Evolutionary conservation across 64 coral and sea anemone species (phyloP), one percentile per base, ranked within the genome.

Genomic region (Porites australiensis): DNA sequence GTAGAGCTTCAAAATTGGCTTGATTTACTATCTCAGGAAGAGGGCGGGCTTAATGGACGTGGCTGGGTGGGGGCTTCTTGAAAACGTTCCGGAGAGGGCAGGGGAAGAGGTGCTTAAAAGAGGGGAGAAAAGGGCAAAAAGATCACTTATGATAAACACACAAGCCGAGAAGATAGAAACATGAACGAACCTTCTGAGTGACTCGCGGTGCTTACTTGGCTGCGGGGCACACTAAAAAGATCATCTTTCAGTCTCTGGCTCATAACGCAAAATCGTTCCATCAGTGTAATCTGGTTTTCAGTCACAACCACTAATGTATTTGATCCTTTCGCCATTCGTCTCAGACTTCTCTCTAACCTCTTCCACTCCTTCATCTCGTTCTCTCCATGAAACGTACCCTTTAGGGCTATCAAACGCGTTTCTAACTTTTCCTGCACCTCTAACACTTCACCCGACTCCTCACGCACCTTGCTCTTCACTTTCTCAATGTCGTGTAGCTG

Each of bases 241-340:
- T 61, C 44, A 14, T 61, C 21, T 61, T 81, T 81, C 2, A 88
- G 77, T 70, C 71, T 92, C 2, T 47, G 52, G 3, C 6, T 71
- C 13, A 96, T 69, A 8, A 59, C 78, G 23, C 60, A 80, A 72
- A 79, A 96, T 51, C 78, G 70, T 64, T 79, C 58, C 78, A 75
- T 61, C 51, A 96, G 47, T 52, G 68, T 82, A n/a, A 89, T 18
- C 19, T 92, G 89, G 71, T 96, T 96, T 71, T 89, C 72, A 19
- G 76, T 37, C 0, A 45, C 75, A 43, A 44, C 45, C 13, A 82
- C 63, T 6, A 69, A n/a, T n/a, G n/a, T n/a, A n/a, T n/a, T 63
- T 19, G 67, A 59, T 6, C 13, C 0, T 23, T 70, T 20, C 6
- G 8, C 43, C n/a, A 79, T 55, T 72, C 52, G 64, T 10, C 4